Evolutionary conservation across 2,797 vertebrate species (phyloP).

Genomic region (Protosalanx chinensis): DNA sequence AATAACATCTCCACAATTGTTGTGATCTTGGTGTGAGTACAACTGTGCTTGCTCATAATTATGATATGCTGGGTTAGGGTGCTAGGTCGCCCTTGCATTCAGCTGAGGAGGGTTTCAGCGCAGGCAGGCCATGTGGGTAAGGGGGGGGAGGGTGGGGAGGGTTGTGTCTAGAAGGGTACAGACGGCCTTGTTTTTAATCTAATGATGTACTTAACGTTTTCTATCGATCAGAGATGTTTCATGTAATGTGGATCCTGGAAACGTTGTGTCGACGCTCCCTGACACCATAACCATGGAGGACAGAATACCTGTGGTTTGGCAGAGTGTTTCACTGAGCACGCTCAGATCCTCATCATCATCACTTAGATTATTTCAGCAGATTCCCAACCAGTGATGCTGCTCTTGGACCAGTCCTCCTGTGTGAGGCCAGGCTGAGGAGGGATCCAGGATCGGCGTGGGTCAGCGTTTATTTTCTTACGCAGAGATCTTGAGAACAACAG

Average conservation of each 20-base stretch:
- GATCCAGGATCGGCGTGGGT: constrained; percentile 28
- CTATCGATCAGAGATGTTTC: neutral
- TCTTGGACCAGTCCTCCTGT: neutral
- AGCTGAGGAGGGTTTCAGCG: too few species aligned
- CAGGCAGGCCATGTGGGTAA: too few species aligned
- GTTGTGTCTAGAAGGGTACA: neutral
- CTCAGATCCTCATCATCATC: too few species aligned
- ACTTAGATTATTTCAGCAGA: neutral
- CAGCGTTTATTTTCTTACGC: constrained; percentile 13
- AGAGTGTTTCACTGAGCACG: neutral
- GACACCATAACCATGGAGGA: neutral
- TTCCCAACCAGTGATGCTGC: neutral
- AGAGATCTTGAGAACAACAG: constrained; percentile 5
- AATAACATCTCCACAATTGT: constrained; percentile 33
- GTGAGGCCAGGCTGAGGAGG: constrained; percentile 19
- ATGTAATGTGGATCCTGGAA: neutral
- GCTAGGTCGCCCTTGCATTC: neutral
- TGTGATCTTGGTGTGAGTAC: constrained; percentile 17
- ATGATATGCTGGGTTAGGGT: neutral
- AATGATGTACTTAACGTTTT: neutral
- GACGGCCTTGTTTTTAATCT: constrained; percentile 6
- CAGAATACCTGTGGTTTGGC: neutral
- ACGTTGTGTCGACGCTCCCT: neutral
- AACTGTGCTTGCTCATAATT: constrained; percentile 28
- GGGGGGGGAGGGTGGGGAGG: too few species aligned